Base-by-base conservation (phyloP, 1,140 invertebrate genomes). In the Micrasema longulum region DNA sequence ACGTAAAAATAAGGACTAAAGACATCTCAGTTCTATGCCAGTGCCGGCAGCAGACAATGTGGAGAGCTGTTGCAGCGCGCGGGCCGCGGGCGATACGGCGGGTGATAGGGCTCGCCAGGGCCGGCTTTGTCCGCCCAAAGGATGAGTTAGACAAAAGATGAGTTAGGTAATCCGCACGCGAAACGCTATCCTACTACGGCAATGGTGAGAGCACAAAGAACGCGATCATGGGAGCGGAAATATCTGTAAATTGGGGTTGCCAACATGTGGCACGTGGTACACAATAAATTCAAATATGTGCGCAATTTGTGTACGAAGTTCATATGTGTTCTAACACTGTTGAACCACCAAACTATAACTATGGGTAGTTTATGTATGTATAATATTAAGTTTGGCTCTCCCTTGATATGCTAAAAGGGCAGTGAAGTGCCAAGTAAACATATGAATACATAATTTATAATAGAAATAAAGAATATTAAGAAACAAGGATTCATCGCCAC, bases 141-240 rank as follows among this genome's bases (percentile, higher is more conserved):
- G 66, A 69, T 26, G 45, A 22, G 64, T 57, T n/a, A 71, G 64
- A 74, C 73, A 74, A 74, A 74, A 71, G 69, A 75, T 55, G 48
- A 68, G 69, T 47, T 65, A 22, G 47, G 69, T 71, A 71, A 75
- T 75, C 64, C 69, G 45, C 47, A 43, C 35, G 41, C 65, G 48
- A 53, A 68, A 65, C 36, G 38, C 43, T 68, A 55, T 43, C 48
- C 50, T 16, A 22, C 16, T n/a, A n/a, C n/a, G n/a, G n/a, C n/a
- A 43, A 52, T 47, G 35, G 45, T 43, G 63, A 16, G 10, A 53
- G 18, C 53, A 55, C 53, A 73, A 69, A 73, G 71, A 73, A 52
- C 48, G 18, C 23, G 52, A 53, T 67, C 64, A 60, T 41, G 38
- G 47, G 22, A 35, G 48, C 12, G 57, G 36, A 66, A 43, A 69